Conservation (phyloP, 2,888 invertebrate species). For the Malthinus seriepunctatus region DNA sequence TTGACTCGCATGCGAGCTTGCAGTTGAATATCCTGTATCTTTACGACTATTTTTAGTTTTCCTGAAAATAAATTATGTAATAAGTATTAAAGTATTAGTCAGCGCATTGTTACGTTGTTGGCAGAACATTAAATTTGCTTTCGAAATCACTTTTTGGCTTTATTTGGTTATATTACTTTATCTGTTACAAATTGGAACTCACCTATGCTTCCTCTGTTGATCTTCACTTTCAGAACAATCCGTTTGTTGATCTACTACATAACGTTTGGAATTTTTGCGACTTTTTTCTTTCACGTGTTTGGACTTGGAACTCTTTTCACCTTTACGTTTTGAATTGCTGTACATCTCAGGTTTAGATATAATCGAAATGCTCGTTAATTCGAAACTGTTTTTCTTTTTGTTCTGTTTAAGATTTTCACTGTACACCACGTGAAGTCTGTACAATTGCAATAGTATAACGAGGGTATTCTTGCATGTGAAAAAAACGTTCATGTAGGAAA, state of each 20-base stretch:
- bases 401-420: constrained; percentile 63
- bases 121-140: constrained; percentile 7
- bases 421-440: constrained; percentile 80
- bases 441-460: constrained; percentile 86
- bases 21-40: constrained; percentile 72
- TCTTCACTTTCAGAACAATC: constrained; percentile 36
- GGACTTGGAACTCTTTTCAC: constrained; percentile 25
- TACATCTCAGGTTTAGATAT: constrained; percentile 55
- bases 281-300: constrained; percentile 31
- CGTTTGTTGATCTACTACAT: constrained; percentile 37
- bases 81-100: not conserved
- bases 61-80: constrained; percentile 40
- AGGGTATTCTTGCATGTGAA: constrained; percentile 91
- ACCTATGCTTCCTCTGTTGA: too few relatives aligned
- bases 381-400: constrained; percentile 52
- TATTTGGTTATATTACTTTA: too few relatives aligned
- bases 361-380: constrained; percentile 58
- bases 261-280: constrained; percentile 32
- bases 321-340: constrained; percentile 28
- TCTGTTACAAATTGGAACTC: too few relatives aligned
- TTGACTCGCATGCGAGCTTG: constrained; percentile 62
- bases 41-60: constrained; percentile 55
- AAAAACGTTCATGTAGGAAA: constrained; percentile 95
- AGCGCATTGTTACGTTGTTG: not conserved
- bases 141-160: not conserved